These are phyloP conservation scores for Platysternon megacephalum DNA, from an alignment of 2,113 vertebrate species.

Conservation along the genomic window DNA sequence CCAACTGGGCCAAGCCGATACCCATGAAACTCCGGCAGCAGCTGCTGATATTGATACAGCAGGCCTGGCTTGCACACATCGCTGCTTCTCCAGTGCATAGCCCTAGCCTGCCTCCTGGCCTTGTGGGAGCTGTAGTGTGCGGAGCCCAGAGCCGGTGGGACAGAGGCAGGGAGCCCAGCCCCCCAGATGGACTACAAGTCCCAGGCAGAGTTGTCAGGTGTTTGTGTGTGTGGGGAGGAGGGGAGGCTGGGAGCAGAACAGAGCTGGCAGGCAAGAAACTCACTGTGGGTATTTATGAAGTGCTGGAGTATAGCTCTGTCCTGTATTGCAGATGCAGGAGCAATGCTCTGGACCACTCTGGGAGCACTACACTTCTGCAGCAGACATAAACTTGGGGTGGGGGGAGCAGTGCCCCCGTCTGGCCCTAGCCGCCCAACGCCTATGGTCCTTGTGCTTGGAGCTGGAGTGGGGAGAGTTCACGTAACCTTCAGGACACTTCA, in stretches of 20 bases:
- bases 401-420: too few relatives aligned
- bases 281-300: too few relatives aligned
- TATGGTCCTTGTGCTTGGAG: neutral
- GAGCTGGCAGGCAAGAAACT: too few relatives aligned
- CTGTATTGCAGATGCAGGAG: too few relatives aligned
- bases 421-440: too few relatives aligned
- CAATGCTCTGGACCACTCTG: too few relatives aligned
- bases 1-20: neutral
- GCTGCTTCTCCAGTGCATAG: neutral
- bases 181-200: neutral
- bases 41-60: neutral
- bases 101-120: neutral
- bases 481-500: slow-evolving; percentile 25
- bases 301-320: too few relatives aligned
- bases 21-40: neutral
- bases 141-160: neutral
- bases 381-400: too few relatives aligned
- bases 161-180: neutral
- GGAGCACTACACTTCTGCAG: too few relatives aligned
- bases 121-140: neutral
- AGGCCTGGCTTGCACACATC: neutral
- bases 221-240: too few relatives aligned
- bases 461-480: slow-evolving; percentile 25
- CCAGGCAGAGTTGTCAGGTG: neutral
- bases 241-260: too few relatives aligned